Base-by-base conservation (phyloP, 2,797 vertebrate genomes). In the Tokudaia tokunoshimensis region DNA sequence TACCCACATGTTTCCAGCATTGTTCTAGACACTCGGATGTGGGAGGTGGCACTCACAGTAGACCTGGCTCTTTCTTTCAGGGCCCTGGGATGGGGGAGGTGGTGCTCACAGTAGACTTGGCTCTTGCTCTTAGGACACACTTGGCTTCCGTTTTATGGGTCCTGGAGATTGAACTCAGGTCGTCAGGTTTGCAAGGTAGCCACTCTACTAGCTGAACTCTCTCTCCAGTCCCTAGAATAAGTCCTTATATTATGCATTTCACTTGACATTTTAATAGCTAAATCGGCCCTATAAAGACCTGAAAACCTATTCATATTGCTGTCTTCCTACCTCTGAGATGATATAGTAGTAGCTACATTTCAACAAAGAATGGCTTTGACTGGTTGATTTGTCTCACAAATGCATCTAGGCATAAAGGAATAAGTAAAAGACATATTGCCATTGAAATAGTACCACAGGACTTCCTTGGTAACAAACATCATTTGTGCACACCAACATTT, bases 211-310 rank as follows among this genome's bases (percentile, higher is more conserved):
- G 6, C 86, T 59, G 70, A 74, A 37, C 37, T 57, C 15, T 44
- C 15, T 44, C 52, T 55, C n/a, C 14, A 34, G 52, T 1, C 15
- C 52, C 86, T 94, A 91, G 74, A 92, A 50, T 44, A 7, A 84
- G 1, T 79, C 96, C 55, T 85, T 47, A 61, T 37, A 55, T 44
- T n/a, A 63, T 41, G 29, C 31, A 89, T 72, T 74, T 59, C 15
- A 92, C 31, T 81, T 8, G 90, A 78, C 10, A 91, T 88, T 88
- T 86, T 70, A 84, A 95, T 89, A 95, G 79, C 6, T 92, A 89
- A 95, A 95, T 65, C 72, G 92, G 44, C 52, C 37, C 72, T 83
- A 79, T 59, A 86, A 97, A 93, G 37, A 75, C 81, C 34, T 81
- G 29, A 13, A 94, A 91, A 80, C 61, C n/a, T 86, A 79, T 2